A percentile compares a stretch with the other conserved stretches of the same genome.
Evolutionary conservation across 2,888 invertebrate genomes (phyloP).

Genomic region (Lycia hirtaria): DNA sequence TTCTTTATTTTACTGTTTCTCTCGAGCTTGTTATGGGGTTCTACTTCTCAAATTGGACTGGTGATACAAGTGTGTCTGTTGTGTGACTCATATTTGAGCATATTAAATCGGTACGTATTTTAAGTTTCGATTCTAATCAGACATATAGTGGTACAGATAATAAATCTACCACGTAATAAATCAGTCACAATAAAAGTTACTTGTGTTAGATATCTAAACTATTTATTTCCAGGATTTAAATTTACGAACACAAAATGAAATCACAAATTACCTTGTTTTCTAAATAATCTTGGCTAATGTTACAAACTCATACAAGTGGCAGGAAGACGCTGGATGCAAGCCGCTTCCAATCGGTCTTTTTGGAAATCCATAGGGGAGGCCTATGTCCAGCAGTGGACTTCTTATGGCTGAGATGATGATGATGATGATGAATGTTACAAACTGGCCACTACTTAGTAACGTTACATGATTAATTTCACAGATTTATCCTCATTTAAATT

Average conservation of each 20-base stretch:
- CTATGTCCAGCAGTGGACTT: too few relatives aligned
- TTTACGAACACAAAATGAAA: neutral
- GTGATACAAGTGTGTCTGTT: conserved; percentile 9
- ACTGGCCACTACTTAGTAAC: conserved; percentile 1
- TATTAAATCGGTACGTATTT: neutral
- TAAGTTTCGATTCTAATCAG: neutral
- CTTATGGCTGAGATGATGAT: too few relatives aligned
- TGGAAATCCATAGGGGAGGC: too few relatives aligned
- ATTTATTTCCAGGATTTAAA: neutral
- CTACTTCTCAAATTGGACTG: conserved; percentile 6
- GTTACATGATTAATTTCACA: conserved; percentile 1
- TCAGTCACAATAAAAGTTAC: neutral
- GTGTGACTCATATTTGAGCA: conserved; percentile 2
- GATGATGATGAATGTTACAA: neutral
- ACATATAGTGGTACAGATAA: neutral
- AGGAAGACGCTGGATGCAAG: too few relatives aligned
- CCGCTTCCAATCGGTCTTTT: too few relatives aligned
- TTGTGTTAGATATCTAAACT: neutral
- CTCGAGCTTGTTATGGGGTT: conserved; percentile 13
- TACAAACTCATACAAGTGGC: too few relatives aligned
- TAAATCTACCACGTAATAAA: neutral
- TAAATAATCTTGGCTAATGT: neutral
- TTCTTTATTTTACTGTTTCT: conserved; percentile 18
- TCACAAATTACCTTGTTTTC: neutral
- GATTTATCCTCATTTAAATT: conserved; percentile 14